Conservation (phyloP, 2,888 invertebrate genomes). For the Drosophila cognata region DNA sequence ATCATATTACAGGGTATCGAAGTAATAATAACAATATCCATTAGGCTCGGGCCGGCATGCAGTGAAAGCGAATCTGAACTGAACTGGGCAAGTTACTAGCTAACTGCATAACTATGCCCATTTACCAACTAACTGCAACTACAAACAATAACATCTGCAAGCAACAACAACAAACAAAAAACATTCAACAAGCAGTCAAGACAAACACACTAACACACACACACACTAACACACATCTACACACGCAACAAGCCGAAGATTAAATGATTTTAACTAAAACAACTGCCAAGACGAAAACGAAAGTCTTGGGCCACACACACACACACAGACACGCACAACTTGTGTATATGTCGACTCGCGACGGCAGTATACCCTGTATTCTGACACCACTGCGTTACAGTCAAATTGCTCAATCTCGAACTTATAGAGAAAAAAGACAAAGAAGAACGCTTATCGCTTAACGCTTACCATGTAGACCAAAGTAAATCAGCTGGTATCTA, state of each 20-base stretch:
- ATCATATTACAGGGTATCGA: slow-evolving; percentile 16
- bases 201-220: neutral
- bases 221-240: slow-evolving; percentile 12
- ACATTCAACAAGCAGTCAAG: slow-evolving; percentile 18
- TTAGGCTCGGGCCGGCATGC: slow-evolving; percentile 16
- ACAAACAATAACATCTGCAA: slow-evolving; percentile 33
- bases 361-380: neutral
- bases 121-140: slow-evolving; percentile 47
- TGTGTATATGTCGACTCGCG: neutral
- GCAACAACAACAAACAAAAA: slow-evolving; percentile 15
- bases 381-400: neutral
- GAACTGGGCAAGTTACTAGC: slow-evolving; percentile 25
- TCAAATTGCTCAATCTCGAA: neutral
- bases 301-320: slow-evolving; percentile 46
- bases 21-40: slow-evolving; percentile 3
- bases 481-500: neutral
- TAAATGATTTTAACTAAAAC: slow-evolving; percentile 59
- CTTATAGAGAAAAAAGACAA: neutral
- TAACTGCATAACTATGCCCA: slow-evolving; percentile 49
- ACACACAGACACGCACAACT: neutral
- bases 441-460: too few species aligned
- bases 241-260: slow-evolving; percentile 37
- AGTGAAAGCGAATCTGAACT: slow-evolving; percentile 48
- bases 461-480: neutral
- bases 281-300: slow-evolving; percentile 52